Evolutionary conservation across 2,797 vertebrate genomes (phyloP).

Genomic region (Amblyopsis hoosieri): DNA sequence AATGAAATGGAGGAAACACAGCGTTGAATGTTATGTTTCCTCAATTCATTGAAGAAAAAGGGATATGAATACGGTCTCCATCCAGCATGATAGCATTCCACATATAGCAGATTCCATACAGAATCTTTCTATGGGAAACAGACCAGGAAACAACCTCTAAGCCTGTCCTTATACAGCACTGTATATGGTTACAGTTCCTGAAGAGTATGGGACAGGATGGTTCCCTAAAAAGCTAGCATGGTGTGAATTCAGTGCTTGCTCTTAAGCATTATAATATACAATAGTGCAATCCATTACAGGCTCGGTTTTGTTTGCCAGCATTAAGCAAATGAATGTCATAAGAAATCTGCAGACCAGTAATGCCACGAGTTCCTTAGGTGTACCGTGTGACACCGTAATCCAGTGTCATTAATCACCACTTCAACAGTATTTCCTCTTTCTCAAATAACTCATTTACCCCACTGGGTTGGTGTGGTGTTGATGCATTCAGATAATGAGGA

Average conservation of each 20-base stretch:
- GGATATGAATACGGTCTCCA: neutral
- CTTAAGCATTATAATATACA: conserved; percentile 41
- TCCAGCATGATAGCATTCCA: neutral
- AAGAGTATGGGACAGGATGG: neutral
- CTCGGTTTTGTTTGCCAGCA: conserved; percentile 58
- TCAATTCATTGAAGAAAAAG: conserved; percentile 17
- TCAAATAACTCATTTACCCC: conserved; percentile 76
- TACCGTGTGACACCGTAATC: conserved; percentile 49
- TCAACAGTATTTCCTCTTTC: conserved; percentile 75
- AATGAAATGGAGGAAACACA: neutral
- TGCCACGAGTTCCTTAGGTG: conserved; percentile 48
- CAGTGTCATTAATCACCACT: conserved; percentile 66
- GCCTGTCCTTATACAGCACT: too few relatives aligned
- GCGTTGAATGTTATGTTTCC: conserved; percentile 15
- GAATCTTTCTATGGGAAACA: neutral
- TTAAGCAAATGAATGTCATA: conserved; percentile 58
- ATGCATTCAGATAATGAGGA: conserved; percentile 23
- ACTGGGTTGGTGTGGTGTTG: conserved; percentile 31
- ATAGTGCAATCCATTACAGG: conserved; percentile 57
- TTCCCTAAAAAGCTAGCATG: conserved; percentile 8
- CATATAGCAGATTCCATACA: neutral
- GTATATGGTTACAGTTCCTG: too few relatives aligned
- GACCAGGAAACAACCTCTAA: neutral
- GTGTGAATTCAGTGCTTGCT: conserved; percentile 52
- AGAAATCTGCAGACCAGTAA: conserved; percentile 43